These are phyloP conservation scores for Regulus satrapa DNA, from an alignment of 2,113 vertebrate genomes.

Conservation along the genomic window DNA sequence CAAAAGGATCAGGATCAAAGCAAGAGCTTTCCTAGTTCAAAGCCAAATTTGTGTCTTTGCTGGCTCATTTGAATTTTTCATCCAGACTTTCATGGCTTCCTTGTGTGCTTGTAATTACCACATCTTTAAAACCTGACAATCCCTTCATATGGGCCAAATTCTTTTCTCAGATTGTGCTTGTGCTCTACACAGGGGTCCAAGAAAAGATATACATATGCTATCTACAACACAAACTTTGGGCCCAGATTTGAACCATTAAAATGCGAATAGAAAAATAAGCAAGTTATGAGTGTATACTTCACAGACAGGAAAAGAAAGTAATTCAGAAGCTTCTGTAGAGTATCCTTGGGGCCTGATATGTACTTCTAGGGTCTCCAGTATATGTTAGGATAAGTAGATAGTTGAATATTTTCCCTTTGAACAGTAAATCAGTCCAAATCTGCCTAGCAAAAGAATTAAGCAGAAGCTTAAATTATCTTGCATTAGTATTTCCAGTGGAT, in stretches of 20 bases:
- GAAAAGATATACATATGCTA: conserved; percentile 52
- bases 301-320: neutral
- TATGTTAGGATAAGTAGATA: neutral
- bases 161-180: conserved; percentile 42
- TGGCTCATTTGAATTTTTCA: conserved; percentile 64
- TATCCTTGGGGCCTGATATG: neutral
- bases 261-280: conserved; percentile 3
- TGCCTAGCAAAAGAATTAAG: conserved; percentile 36
- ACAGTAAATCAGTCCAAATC: conserved; percentile 42
- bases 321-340: neutral
- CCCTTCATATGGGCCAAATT: conserved; percentile 59
- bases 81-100: conserved; percentile 56
- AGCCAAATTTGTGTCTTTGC: conserved; percentile 68
- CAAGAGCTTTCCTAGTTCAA: conserved; percentile 58
- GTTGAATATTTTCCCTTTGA: conserved; percentile 31
- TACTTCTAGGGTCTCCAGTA: neutral
- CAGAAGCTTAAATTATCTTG: conserved; percentile 18
- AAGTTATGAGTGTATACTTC: neutral
- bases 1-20: conserved; percentile 66
- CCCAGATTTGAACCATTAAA: conserved; percentile 46
- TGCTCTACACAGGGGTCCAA: conserved; percentile 35
- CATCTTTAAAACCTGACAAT: conserved; percentile 66
- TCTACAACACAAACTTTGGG: conserved; percentile 34
- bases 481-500: conserved; percentile 21
- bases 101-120: conserved; percentile 64